Percentiles rank a stretch among this genome's conserved stretches.
These are phyloP conservation scores for Euplexia lucipara DNA, from an alignment of 2,888 invertebrate species.

Conservation along the genomic window DNA sequence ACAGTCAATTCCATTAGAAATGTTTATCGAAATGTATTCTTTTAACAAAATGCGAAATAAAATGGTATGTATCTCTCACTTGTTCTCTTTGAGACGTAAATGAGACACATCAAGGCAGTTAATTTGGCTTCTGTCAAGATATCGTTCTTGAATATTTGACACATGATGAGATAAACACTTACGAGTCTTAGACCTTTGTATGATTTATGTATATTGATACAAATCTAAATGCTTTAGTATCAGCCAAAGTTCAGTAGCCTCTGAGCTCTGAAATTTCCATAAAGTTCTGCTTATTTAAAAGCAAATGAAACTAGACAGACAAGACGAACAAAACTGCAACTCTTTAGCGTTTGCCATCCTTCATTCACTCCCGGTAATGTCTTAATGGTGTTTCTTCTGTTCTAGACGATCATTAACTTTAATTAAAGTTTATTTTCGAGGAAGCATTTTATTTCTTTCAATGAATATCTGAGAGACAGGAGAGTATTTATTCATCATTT, in stretches of 20 bases:
- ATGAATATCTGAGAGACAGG: constrained; percentile 5
- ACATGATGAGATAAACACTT: constrained; percentile 1
- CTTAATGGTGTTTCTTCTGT: constrained; percentile 37
- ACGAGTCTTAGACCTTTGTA: constrained; percentile 11
- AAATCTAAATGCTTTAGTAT: constrained; percentile 4
- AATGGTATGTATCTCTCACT: constrained; percentile 26
- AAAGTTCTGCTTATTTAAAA: constrained; percentile 28
- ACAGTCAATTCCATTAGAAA: constrained; percentile 44
- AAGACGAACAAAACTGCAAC: constrained; percentile 28
- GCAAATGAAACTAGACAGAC: constrained; percentile 31
- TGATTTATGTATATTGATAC: constrained; percentile 5
- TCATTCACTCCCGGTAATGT: constrained; percentile 46
- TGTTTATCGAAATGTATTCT: constrained; percentile 51
- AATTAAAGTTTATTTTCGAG: constrained; percentile 25
- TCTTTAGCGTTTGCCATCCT: constrained; percentile 25
- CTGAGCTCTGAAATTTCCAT: constrained; percentile 7
- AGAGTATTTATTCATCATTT: constrained; percentile 15
- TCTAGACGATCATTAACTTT: constrained; percentile 14
- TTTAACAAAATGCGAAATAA: constrained; percentile 33
- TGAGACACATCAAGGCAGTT: constrained; percentile 14
- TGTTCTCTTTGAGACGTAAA: constrained; percentile 27
- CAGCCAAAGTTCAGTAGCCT: constrained; percentile 16
- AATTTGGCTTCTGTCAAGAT: constrained; percentile 21
- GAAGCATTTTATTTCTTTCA: constrained; percentile 15
- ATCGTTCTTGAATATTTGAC: constrained; percentile 18